Base-by-base conservation (phyloP, 30 jellyfish, hydroid and myxozoan genomes). In the Hydractinia echinata region DNA sequence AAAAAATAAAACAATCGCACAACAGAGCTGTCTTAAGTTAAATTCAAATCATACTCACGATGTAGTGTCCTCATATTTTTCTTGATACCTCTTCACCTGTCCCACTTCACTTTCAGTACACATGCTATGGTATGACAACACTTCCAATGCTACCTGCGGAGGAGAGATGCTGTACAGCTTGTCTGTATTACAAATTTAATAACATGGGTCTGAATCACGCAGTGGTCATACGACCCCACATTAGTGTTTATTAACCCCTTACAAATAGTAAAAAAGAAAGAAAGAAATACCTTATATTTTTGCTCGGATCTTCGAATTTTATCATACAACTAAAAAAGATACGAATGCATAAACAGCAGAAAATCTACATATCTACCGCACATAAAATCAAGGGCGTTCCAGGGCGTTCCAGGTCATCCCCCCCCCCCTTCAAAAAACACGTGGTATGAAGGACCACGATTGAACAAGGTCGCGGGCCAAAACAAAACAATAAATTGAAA, bases 281-380 rank as follows among this genome's bases (percentile, higher is more conserved):
- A 64, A 14, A 19, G 16, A 39, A 51, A 10, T 21, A 93, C 99
- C 96, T 93, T 93, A 83, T 93, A 93, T 58, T 93, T 93, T 73
- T 93, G 99, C 70, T 93, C 99, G 4, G 99, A 93, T 66, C 99
- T 76, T 53, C 99, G 90, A 39, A 93, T 93, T 86, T 93, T 93
- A 85, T 93, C 99, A 69, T 93, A 93, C 10, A 93, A 89, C 99
- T 93, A 79, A 68, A 85, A 60, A 21, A 64, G 39, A n/a, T 39
- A 9, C 84, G 50, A 15, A 10, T 60, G 70, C 19, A 60, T 60
- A 13, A 60, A 13, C n/a, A 60, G 2, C 2, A 60, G 2, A 60
- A 60, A 60, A 13, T 30, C 44, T 30, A 30, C 2, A 30, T 30
- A 30, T 30, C 44, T 30, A 30, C 44, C 44, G 44, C 1, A 30